Evolutionary conservation across 1,140 invertebrate species (phyloP), one percentile per base, ranked within the genome.

Genomic region (Pseudomyrmex concolor): DNA sequence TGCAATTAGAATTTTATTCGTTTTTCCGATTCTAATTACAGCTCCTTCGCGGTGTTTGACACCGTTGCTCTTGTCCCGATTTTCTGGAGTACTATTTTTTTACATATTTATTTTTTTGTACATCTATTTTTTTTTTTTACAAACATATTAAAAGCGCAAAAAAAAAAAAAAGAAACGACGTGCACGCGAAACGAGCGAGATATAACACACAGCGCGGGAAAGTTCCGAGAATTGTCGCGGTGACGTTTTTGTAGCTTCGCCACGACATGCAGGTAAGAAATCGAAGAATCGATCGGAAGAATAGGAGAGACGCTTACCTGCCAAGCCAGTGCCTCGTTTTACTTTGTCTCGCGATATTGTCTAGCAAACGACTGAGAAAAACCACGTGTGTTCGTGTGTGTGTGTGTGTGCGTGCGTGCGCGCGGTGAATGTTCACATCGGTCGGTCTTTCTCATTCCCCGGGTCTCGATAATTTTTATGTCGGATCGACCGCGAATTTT

Each of bases 361-460:
- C 5, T 34, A 5, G 34, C 34, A 0, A 34, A 34, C 34, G 4
- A 34, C 34, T 34, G 34, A 34, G 5, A 7, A 34, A 34, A 34
- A 34, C 34, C 34, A 34, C 34, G 34, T 34, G 34, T 34, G 34
- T 34, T 34, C 34, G 4, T 0, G 34, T 5, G 34, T 34, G 34
- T 34, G 34, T 34, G 34, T 34, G 25, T 34, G 25, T 5, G 25
- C 7, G 34, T 34, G 5, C 0, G 34, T 5, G 34, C 34, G 34
- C 34, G 34, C 34, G 34, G 34, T 1, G 5, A 7, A 7, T 34
- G 34, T 34, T 34, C 34, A 34, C 34, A 34, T 34, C 5, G 5
- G 5, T 34, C 0, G 5, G 5, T 34, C 34, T 71, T 60, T 43
- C 66, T 80, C 76, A 80, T 71, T 80, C 76, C 76, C 76, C 48